phyloP scores from a whole-genome alignment of 2,797 vertebrate genomes.

The Brachymystax lenok region DNA sequence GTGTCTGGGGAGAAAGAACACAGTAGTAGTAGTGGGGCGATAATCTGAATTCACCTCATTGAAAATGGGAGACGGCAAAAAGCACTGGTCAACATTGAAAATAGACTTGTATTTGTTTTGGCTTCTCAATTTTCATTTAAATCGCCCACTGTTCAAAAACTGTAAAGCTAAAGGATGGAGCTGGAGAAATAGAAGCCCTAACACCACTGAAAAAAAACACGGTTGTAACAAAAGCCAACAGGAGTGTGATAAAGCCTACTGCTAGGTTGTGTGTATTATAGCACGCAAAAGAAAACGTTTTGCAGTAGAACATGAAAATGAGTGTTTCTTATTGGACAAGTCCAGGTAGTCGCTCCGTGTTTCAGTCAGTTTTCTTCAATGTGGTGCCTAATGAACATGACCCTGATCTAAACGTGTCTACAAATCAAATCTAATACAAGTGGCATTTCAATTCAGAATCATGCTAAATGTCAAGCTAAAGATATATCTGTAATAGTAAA shows the following conservation, averaged over 20 bases:
- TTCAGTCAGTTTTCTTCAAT: neutral
- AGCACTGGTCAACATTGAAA: too few species aligned
- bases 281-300: neutral
- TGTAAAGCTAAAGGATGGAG: too few species aligned
- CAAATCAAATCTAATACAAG: neutral
- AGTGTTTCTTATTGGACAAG: neutral
- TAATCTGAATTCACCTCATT: neutral
- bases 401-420: too few species aligned
- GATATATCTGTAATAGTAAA: neutral
- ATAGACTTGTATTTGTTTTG: too few species aligned
- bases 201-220: too few species aligned
- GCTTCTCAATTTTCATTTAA: too few species aligned
- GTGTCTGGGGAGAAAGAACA: slow-evolving; percentile 59
- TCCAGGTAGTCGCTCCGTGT: neutral
- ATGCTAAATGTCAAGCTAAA: neutral
- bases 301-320: neutral
- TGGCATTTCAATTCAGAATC: neutral
- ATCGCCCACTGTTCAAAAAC: neutral
- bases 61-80: neutral
- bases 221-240: too few species aligned
- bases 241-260: neutral
- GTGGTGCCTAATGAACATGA: too few species aligned
- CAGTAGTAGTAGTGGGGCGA: neutral
- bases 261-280: neutral
- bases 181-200: too few species aligned